These are phyloP conservation scores for Felis catus DNA, from an alignment of 2,113 vertebrate genomes.

Conservation along the genomic window F.catus_Fca126_mat1.0 CM031416.1:37821501-37822000, in stretches of 20 bases:
- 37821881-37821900: neutral
- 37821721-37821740: constrained; percentile 28
- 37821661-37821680: constrained; percentile 50
- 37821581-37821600: neutral
- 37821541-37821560: neutral
- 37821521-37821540: neutral
- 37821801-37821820: constrained; percentile 25
- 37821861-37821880: constrained; percentile 16
- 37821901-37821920: constrained; percentile 36
- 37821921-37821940: neutral
- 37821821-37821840: constrained; percentile 55
- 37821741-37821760: constrained; percentile 6
- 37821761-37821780: constrained; percentile 63
- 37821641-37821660: neutral
- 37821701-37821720: constrained; percentile 51
- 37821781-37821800: constrained; percentile 40
- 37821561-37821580: constrained; percentile 38
- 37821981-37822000: constrained; percentile 65
- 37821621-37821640: constrained; percentile 17
- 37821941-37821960: constrained; percentile 31
- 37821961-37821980: constrained; percentile 65
- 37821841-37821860: neutral
- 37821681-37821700: constrained; percentile 35
- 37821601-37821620: constrained; percentile 50
- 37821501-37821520: neutral